Evolutionary conservation across 92 coral and sea anemone genomes (phyloP).

Genomic region (Chrysogorgia sp.): DNA sequence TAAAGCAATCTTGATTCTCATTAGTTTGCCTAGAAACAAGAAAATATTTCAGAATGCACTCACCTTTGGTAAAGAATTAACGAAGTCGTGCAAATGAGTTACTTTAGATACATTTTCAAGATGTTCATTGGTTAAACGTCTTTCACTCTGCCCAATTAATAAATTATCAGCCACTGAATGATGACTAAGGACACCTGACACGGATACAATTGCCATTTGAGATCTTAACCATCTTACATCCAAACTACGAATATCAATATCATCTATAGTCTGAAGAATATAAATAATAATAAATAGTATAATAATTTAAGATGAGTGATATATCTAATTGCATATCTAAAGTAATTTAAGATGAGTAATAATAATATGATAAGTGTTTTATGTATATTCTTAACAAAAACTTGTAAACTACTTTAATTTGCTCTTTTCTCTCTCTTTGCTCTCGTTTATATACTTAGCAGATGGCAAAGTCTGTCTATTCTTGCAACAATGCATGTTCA

Average conservation of each 20-base stretch:
- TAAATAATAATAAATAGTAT: background rate
- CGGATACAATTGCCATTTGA: slow-evolving; percentile 80
- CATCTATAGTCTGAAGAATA: slow-evolving; percentile 65
- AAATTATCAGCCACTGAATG: slow-evolving; percentile 78
- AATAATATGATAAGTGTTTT: background rate
- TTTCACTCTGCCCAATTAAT: slow-evolving; percentile 69
- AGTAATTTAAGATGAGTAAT: background rate
- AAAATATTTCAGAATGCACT: background rate
- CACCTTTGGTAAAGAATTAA: slow-evolving; percentile 71
- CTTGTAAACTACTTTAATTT: no score
- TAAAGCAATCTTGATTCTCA: background rate
- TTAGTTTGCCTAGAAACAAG: background rate
- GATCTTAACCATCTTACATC: slow-evolving; percentile 78
- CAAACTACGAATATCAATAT: slow-evolving; percentile 58
- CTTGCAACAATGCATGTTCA: no score
- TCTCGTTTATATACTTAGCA: no score
- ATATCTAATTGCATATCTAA: no score
- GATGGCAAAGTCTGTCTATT: no score
- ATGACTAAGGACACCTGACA: slow-evolving; percentile 67
- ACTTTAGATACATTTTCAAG: slow-evolving; percentile 71
- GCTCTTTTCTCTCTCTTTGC: no score
- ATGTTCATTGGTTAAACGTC: slow-evolving; percentile 58
- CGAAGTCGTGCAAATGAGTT: slow-evolving; percentile 71
- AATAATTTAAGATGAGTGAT: no score
- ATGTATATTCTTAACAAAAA: no score